Conservation (phyloP, 2,113 vertebrate genomes). For the Mesoclemmys tuberculata region DNA sequence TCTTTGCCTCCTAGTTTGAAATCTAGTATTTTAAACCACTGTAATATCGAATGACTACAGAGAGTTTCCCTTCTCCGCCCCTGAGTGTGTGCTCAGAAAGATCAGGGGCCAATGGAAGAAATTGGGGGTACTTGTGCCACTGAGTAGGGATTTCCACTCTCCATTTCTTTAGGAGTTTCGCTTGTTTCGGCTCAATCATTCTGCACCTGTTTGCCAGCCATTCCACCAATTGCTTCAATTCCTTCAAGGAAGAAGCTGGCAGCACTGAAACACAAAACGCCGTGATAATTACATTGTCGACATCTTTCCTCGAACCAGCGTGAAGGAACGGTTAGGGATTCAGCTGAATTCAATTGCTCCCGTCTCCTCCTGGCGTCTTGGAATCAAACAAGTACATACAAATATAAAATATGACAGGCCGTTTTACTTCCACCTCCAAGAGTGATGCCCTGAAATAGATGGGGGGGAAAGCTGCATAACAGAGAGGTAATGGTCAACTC, state of each 20-base stretch:
- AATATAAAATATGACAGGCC: rapidly evolving
- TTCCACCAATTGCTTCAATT: constrained; percentile 1
- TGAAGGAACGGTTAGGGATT: background rate
- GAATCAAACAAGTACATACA: rapidly evolving
- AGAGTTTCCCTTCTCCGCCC: background rate
- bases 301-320: background rate
- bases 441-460: rapidly evolving
- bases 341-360: background rate
- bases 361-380: background rate
- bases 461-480: rapidly evolving
- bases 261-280: background rate
- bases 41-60: background rate
- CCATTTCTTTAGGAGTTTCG: background rate
- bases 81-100: background rate
- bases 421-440: background rate
- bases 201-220: background rate
- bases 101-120: background rate
- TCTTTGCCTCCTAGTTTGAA: rapidly evolving
- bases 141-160: background rate
- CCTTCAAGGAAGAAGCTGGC: background rate
- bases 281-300: background rate
- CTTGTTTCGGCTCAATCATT: background rate
- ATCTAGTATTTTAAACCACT: background rate
- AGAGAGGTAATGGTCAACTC: rapidly evolving
- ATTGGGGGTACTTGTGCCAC: background rate